Conservation (phyloP, 2,888 invertebrate genomes). For the Lochmaea capreae region DNA sequence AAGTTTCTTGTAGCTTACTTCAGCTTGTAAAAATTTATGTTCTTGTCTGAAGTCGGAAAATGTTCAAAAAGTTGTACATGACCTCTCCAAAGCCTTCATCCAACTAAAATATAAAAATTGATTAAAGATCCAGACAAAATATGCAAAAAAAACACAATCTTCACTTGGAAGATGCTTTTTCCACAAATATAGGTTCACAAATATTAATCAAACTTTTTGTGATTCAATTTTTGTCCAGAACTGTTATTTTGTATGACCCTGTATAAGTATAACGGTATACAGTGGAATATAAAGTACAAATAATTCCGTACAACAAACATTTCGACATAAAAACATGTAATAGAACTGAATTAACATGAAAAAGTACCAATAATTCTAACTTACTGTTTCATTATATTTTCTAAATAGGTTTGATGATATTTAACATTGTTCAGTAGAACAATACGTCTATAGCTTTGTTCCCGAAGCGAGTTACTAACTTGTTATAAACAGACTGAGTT, state of each 20-base stretch:
- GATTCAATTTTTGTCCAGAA: not conserved
- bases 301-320: not conserved
- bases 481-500: too few species aligned
- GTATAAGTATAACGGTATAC: conserved; percentile 12
- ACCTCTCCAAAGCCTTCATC: conserved; percentile 54
- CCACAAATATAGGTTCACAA: too few species aligned
- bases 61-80: conserved; percentile 54
- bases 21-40: conserved; percentile 39
- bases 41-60: conserved; percentile 51
- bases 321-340: not conserved
- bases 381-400: too few species aligned
- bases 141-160: too few species aligned
- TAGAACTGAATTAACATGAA: not conserved
- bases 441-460: too few species aligned
- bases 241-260: too few species aligned
- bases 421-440: too few species aligned
- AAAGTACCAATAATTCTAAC: not conserved
- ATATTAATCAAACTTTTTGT: not conserved
- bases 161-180: too few species aligned
- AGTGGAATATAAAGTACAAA: not conserved
- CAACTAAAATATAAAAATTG: conserved; percentile 46
- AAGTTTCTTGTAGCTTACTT: conserved; percentile 23
- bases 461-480: too few species aligned
- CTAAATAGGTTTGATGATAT: too few species aligned
- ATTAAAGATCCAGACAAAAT: not conserved